A percentile compares a stretch with the other conserved stretches of the same genome.
These are phyloP conservation scores for Larimichthys crocea DNA, from an alignment of 2,113 vertebrate genomes.

Conservation along the genomic window DNA sequence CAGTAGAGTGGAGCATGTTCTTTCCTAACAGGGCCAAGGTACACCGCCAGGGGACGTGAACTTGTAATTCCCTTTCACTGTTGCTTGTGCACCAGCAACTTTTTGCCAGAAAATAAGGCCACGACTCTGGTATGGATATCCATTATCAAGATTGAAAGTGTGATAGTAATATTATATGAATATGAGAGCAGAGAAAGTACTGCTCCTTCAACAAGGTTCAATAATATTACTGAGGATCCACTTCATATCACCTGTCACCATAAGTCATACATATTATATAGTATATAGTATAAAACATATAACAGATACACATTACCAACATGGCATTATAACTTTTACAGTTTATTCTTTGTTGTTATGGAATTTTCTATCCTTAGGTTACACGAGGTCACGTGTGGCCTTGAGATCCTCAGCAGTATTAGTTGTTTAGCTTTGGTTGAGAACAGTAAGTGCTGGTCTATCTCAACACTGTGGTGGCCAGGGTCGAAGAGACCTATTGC, in stretches of 20 bases:
- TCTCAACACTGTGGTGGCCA: too few relatives aligned
- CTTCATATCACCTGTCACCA: conserved; percentile 30
- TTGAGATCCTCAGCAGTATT: too few relatives aligned
- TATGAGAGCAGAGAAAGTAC: conserved; percentile 4
- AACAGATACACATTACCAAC: conserved; percentile 13
- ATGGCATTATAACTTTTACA: conserved; percentile 20
- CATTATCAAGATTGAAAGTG: conserved; percentile 40
- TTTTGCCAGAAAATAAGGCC: conserved; percentile 31
- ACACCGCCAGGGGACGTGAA: conserved; percentile 73
- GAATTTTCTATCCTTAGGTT: too few relatives aligned
- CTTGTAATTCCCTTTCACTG: conserved; percentile 70
- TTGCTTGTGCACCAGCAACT: conserved; percentile 54
- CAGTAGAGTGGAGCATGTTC: conserved; percentile 77
- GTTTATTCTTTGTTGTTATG: not conserved
- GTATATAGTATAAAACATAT: too few relatives aligned
- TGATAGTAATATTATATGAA: conserved; percentile 13
- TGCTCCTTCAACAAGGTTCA: conserved; percentile 10
- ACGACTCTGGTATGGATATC: conserved; percentile 19
- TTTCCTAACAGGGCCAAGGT: conserved; percentile 74
- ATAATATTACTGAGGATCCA: conserved; percentile 14
- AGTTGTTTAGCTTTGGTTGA: too few relatives aligned
- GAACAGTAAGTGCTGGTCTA: too few relatives aligned
- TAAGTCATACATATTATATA: conserved; percentile 19
- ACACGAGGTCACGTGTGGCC: too few relatives aligned
- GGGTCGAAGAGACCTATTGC: too few relatives aligned